These are phyloP conservation scores for Dryobotodes eremita DNA, from an alignment of 2,888 invertebrate genomes.

Conservation along the genomic window DNA sequence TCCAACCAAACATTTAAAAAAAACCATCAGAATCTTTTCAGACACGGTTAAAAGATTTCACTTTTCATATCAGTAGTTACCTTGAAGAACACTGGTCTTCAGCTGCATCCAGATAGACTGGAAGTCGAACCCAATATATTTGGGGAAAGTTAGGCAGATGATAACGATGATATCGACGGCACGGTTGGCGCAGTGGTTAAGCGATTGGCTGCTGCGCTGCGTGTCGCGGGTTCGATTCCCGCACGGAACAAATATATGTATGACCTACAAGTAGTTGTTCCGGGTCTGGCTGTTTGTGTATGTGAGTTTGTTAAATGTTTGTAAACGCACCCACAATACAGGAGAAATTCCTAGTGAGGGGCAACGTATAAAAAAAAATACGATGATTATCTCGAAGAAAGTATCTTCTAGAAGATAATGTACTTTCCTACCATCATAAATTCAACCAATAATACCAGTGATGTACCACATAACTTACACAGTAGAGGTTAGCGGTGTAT, in stretches of 20 bases:
- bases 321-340: too few species aligned
- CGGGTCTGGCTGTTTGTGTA: too few species aligned
- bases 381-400: too few species aligned
- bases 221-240: too few species aligned
- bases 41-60: not conserved
- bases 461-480: slow-evolving; percentile 50
- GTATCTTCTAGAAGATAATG: not conserved
- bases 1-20: not conserved
- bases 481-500: slow-evolving; percentile 55
- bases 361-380: too few species aligned
- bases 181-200: too few species aligned
- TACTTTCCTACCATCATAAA: not conserved
- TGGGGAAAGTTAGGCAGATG: not conserved
- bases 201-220: too few species aligned
- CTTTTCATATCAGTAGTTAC: not conserved
- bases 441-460: slow-evolving; percentile 67
- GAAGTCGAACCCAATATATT: too few species aligned
- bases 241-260: too few species aligned
- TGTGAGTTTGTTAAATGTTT: too few species aligned
- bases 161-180: not conserved
- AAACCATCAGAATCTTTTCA: not conserved
- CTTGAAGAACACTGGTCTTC: not conserved
- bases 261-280: too few species aligned
- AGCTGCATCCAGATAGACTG: not conserved
- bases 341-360: too few species aligned